These are phyloP conservation scores for Temnothorax longispinosus DNA, from an alignment of 1,140 invertebrate species.

Conservation along the genomic window DNA sequence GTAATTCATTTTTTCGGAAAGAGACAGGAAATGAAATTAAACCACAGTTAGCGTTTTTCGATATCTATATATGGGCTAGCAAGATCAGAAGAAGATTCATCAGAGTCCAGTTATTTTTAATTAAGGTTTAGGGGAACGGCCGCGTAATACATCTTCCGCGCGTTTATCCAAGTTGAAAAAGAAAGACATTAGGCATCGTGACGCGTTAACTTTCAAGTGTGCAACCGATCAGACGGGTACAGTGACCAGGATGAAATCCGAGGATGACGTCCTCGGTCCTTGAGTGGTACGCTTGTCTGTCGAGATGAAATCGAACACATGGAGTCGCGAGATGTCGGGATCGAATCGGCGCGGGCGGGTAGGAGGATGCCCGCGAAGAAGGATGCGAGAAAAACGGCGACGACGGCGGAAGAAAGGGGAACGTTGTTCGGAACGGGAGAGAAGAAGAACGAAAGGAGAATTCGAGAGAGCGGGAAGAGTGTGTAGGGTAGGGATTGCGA, in stretches of 20 bases:
- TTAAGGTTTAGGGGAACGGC: not conserved
- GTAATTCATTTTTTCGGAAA: not conserved
- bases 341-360: not conserved
- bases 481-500: constrained; percentile 81
- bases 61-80: not conserved
- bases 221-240: constrained; percentile 26
- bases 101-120: not conserved
- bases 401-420: constrained; percentile 3
- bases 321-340: constrained; percentile 40
- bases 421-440: constrained; percentile 39
- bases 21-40: not conserved
- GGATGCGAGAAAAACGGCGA: constrained; percentile 39
- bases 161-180: not conserved
- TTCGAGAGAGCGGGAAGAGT: constrained; percentile 70
- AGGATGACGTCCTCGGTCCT: constrained; percentile 8
- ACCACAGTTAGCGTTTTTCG: not conserved
- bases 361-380: constrained; percentile 23
- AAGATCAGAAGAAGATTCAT: not conserved
- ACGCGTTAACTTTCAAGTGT: constrained; percentile 1
- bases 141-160: not conserved
- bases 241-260: constrained; percentile 35
- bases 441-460: constrained; percentile 68
- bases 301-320: constrained; percentile 57
- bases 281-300: constrained; percentile 32
- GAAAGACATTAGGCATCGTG: not conserved